Percentiles rank a stretch among this genome's conserved stretches.
Conservation (phyloP, 1,140 invertebrate genomes). For the Drosophila baimaii region DNA sequence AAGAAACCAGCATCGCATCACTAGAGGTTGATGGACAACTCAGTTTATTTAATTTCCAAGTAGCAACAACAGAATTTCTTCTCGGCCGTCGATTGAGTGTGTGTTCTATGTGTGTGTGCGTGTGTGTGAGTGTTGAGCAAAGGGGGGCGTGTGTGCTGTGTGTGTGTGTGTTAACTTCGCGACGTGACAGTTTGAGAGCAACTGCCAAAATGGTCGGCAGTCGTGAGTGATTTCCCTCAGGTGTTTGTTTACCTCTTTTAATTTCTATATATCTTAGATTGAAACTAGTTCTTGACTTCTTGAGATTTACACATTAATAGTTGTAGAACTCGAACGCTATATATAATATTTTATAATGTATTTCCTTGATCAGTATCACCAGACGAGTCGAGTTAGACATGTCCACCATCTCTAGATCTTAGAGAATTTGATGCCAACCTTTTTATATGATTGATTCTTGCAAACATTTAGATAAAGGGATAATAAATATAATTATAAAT, state of each 20-base stretch:
- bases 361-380: neutral
- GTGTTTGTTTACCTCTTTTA: neutral
- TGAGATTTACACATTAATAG: too few species aligned
- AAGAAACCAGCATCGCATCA: slow-evolving; percentile 20
- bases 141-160: too few species aligned
- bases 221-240: neutral
- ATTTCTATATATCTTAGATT: neutral
- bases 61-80: slow-evolving; percentile 41
- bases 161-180: slow-evolving; percentile 11
- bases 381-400: neutral
- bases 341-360: too few species aligned
- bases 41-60: slow-evolving; percentile 71
- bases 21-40: slow-evolving; percentile 58
- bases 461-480: too few species aligned
- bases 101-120: neutral
- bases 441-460: neutral
- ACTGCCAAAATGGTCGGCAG: neutral
- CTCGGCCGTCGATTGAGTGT: slow-evolving; percentile 16
- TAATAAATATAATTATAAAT: too few species aligned
- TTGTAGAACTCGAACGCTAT: too few species aligned
- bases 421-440: neutral
- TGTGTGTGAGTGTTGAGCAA: too few species aligned
- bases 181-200: slow-evolving; percentile 37
- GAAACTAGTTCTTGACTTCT: neutral
- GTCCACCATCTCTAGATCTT: neutral